Evolutionary conservation across 2,888 invertebrate species (phyloP).

Genomic region (Lycaena phlaeas): DNA sequence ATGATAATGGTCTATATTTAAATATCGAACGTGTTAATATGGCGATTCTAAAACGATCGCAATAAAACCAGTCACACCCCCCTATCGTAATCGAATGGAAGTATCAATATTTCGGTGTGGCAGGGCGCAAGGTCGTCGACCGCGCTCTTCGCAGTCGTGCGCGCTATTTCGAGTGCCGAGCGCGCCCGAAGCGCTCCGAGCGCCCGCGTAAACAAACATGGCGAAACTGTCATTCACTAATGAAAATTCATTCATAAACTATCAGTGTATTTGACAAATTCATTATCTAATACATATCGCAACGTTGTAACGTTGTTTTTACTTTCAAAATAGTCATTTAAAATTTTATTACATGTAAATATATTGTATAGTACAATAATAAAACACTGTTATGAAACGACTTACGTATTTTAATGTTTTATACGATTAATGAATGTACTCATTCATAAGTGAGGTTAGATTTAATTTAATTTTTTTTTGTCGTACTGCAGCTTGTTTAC

Average conservation of each 20-base stretch:
- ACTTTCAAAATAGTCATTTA: too few relatives aligned
- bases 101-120: conserved; percentile 65
- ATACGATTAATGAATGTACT: too few relatives aligned
- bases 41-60: neutral
- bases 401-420: too few relatives aligned
- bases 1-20: too few relatives aligned
- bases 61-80: conserved; percentile 13
- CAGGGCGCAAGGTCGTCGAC: conserved; percentile 64
- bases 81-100: conserved; percentile 26
- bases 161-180: conserved; percentile 67
- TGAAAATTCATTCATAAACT: conserved; percentile 69
- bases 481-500: too few relatives aligned
- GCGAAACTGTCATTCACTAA: conserved; percentile 69
- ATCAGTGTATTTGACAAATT: conserved; percentile 60
- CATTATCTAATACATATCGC: conserved; percentile 43
- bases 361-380: too few relatives aligned
- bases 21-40: neutral
- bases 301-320: too few relatives aligned
- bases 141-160: conserved; percentile 57
- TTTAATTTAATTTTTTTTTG: too few relatives aligned
- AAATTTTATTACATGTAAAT: too few relatives aligned
- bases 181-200: conserved; percentile 49
- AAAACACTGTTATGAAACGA: too few relatives aligned
- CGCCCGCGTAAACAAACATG: conserved; percentile 68
- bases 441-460: too few relatives aligned